A percentile compares a stretch with the other conserved stretches of the same genome.
These are phyloP conservation scores for Taxidea taxus DNA, from an alignment of 2,113 vertebrate species.

Conservation along the genomic window DNA sequence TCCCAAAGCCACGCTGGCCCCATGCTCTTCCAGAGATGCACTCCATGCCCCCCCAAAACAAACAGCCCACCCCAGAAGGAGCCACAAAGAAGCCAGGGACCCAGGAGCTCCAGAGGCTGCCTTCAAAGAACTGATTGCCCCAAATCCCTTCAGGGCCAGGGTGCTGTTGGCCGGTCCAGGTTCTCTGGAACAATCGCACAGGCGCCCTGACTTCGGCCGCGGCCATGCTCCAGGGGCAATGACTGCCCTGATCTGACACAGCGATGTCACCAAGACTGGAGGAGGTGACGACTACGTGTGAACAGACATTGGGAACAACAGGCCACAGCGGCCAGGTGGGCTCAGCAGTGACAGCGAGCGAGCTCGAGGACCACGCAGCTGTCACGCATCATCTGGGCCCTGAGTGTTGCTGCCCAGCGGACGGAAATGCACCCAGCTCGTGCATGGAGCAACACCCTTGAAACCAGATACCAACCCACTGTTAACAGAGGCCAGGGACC, in stretches of 20 bases:
- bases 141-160: not conserved
- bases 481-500: not conserved
- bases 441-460: fast-evolving
- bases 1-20: not conserved
- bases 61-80: not conserved
- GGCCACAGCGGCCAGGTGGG: fast-evolving
- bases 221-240: not conserved
- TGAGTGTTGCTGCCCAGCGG: not conserved
- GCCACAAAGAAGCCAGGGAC: not conserved
- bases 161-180: fast-evolving
- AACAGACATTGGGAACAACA: not conserved
- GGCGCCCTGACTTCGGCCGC: fast-evolving
- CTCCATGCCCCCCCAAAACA: not conserved
- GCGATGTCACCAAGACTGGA: fast-evolving
- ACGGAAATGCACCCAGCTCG: fast-evolving
- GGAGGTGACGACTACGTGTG: fast-evolving
- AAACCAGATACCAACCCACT: fast-evolving
- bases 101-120: not conserved
- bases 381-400: fast-evolving
- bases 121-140: not conserved
- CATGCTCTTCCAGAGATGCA: fast-evolving
- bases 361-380: not conserved
- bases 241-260: fast-evolving
- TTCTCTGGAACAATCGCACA: not conserved
- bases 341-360: fast-evolving